A percentile compares a stretch with the other conserved stretches of the same genome.
These are phyloP conservation scores for Megaceryle torquata DNA, from an alignment of 2,113 vertebrate species.

Conservation along the genomic window DNA sequence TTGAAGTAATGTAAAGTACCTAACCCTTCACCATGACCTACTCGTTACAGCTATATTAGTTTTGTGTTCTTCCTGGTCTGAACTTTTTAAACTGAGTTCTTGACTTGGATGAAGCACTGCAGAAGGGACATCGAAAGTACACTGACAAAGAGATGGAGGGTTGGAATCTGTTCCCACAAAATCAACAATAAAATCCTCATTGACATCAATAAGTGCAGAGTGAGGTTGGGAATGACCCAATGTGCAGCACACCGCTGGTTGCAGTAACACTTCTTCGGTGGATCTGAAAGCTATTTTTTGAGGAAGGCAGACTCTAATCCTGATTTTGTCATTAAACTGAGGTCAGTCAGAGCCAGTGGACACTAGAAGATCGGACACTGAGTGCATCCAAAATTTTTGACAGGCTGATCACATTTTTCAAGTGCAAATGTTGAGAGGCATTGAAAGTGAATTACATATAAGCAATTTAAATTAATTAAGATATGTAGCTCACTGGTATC, in stretches of 20 bases:
- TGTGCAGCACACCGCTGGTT: rapidly evolving
- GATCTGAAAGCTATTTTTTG: not conserved
- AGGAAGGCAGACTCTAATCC: not conserved
- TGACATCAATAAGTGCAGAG: not conserved
- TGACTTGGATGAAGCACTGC: not conserved
- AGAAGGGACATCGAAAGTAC: not conserved
- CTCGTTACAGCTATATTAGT: not conserved
- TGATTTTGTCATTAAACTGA: not conserved
- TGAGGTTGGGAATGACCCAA: not conserved
- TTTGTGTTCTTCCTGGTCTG: not conserved
- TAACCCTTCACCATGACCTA: not conserved
- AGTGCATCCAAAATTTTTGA: not conserved
- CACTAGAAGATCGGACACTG: not conserved
- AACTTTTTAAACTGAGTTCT: not conserved
- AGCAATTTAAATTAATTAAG: conserved; percentile 34
- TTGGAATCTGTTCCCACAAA: not conserved
- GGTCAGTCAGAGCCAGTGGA: not conserved
- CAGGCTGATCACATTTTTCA: not conserved
- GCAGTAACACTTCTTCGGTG: not conserved
- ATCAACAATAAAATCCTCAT: not conserved
- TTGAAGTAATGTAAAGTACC: not conserved
- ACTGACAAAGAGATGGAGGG: not conserved
- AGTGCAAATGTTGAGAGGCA: not conserved
- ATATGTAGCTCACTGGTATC: not conserved
- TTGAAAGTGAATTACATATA: not conserved